phyloP scores from a whole-genome alignment of 2,113 vertebrate species.

The Hyperopisus bebe region DNA sequence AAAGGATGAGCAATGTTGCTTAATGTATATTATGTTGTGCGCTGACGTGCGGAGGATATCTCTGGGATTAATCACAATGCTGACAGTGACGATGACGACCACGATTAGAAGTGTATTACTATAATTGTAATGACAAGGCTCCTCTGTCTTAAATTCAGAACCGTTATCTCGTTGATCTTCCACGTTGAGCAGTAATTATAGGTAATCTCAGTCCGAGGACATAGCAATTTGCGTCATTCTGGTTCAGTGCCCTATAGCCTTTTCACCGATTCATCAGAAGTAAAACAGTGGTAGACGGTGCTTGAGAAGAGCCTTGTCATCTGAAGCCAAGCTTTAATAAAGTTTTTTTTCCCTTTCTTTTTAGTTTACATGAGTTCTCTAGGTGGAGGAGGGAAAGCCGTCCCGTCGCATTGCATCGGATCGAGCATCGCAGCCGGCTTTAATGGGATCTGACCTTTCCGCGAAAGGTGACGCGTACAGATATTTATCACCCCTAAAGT shows the following conservation, averaged over 20 bases:
- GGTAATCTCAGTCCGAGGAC: constrained; percentile 58
- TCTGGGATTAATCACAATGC: constrained; percentile 3
- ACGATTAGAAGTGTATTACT: constrained; percentile 8
- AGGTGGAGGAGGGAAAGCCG: neutral
- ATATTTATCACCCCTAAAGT: neutral
- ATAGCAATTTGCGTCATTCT: constrained; percentile 51
- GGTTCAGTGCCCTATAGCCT: constrained; percentile 41
- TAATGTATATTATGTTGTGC: neutral
- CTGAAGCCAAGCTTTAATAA: neutral
- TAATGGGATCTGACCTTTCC: constrained; percentile 5
- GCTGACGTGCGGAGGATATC: neutral
- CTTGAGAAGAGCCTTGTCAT: constrained; percentile 4
- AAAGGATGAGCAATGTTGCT: neutral
- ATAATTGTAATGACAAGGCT: constrained; percentile 11
- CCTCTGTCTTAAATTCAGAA: constrained; percentile 9
- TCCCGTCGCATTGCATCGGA: neutral
- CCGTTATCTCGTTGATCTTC: constrained; percentile 47
- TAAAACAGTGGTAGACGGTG: constrained; percentile 37
- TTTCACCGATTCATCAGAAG: constrained; percentile 54
- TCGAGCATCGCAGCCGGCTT: neutral
- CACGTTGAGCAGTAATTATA: constrained; percentile 51
- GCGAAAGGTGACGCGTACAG: neutral
- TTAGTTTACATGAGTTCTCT: neutral
- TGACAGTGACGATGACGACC: constrained; percentile 7
- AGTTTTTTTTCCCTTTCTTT: neutral